Evolutionary conservation across 2,888 invertebrate species (phyloP), one percentile per base, ranked within the genome.

Genomic region (Tetranychus piercei): DNA sequence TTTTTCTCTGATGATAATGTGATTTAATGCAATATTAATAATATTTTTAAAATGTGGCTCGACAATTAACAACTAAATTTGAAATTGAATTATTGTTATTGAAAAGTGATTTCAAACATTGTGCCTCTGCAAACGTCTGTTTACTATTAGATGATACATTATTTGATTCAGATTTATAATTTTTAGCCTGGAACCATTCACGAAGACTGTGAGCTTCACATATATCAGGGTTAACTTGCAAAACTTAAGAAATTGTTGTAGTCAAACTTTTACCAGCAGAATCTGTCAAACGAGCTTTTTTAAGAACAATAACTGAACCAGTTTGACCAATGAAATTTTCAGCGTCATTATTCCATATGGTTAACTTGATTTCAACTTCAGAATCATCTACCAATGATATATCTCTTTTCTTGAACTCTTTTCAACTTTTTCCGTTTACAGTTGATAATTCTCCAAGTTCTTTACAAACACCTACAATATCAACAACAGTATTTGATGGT

Each of bases 291-390:
- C 88, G 87, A 0, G 88, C 92, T 5, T 90, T 89, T 85, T 95
- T 96, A 1, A 91, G 86, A 22, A 91, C 89, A 45, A 99, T 81
- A 0, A 97, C 89, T 1, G 94, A 92, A 80, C 90, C 88, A 6
- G 85, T 84, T 74, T 85, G 85, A 0, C 87, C 89, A 45, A 11
- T 45, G 81, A 96, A 96, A 76, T 87, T 88, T 80, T 90, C 90
- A 0, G 96, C 95, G 81, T 83, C 89, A 55, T 85, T 86, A 4
- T 92, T 94, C 99, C 99, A 99, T 1, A 99, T 82, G 0, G 95
- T 94, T 6, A 96, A 81, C n/a, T 83, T 84, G 34, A 92, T 85
- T 76, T 89, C 88, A 66, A 88, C 87, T 75, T 88, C 88, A 20
- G 91, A 88, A 77, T 88, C 87, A 83, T 99, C 99, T 0, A 97